Conservation (phyloP, 1,140 invertebrate genomes). For the Asobara japonica region DNA sequence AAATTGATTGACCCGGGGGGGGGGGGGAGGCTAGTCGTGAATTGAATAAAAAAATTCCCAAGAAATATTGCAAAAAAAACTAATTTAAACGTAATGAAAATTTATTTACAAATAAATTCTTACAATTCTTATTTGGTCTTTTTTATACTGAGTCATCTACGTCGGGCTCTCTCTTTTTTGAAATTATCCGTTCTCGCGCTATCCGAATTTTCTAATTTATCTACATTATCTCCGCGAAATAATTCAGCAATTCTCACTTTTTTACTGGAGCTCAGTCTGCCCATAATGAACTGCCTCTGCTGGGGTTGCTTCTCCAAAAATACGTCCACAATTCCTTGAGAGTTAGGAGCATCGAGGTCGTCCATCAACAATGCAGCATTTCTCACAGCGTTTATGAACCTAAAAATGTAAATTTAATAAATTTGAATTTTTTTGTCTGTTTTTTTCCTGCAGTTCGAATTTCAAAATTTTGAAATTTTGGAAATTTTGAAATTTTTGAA, state of each 20-base stretch:
- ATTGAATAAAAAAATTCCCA: too few species aligned
- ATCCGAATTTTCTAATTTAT: not conserved
- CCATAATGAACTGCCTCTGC: conserved; percentile 5
- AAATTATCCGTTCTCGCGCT: not conserved
- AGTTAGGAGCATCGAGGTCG: conserved; percentile 50
- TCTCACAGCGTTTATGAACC: conserved; percentile 71
- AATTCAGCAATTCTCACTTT: conserved; percentile 1
- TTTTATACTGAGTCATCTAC: conserved; percentile 33
- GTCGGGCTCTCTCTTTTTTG: conserved; percentile 22
- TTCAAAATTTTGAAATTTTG: too few species aligned
- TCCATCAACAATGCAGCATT: conserved; percentile 76
- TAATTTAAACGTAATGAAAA: too few species aligned
- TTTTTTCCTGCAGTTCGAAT: too few species aligned
- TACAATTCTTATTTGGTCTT: not conserved
- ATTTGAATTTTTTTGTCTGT: too few species aligned
- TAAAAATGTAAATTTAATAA: too few species aligned
- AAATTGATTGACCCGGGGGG: too few species aligned
- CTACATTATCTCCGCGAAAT: not conserved
- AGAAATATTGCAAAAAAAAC: too few species aligned
- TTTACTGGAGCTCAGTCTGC: not conserved
- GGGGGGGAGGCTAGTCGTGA: too few species aligned
- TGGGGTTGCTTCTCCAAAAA: conserved; percentile 54
- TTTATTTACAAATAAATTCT: not conserved
- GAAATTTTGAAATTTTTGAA: too few species aligned
- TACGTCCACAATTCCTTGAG: conserved; percentile 67